Percentiles rank a stretch among this genome's conserved stretches.
Conservation (phyloP, 2,113 vertebrate genomes). For the Pleuronectes platessa region DNA sequence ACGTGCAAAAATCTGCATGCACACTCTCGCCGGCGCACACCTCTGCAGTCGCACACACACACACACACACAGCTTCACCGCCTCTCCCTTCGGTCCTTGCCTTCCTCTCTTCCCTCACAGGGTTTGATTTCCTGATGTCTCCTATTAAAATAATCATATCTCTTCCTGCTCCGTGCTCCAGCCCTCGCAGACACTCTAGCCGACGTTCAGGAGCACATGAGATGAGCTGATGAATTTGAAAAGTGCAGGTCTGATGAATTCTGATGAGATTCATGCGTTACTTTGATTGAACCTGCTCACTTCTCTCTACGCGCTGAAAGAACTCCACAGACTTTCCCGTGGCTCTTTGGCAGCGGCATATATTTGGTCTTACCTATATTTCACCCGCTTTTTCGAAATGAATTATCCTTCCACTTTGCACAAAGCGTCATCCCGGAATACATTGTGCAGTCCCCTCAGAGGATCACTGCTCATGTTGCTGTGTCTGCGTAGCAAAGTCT, state of each 20-base stretch:
- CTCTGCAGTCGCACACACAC: not conserved
- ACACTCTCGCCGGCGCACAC: not conserved
- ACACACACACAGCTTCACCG: not conserved
- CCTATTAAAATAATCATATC: conserved; percentile 52
- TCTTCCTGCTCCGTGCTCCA: conserved; percentile 44
- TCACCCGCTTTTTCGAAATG: not conserved
- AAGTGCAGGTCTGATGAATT: conserved; percentile 25
- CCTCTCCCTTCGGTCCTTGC: not conserved
- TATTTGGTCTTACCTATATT: not conserved
- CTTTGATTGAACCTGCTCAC: not conserved
- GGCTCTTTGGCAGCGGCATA: not conserved
- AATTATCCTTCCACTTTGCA: not conserved
- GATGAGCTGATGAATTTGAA: conserved; percentile 28
- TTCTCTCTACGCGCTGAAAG: not conserved
- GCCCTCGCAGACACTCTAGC: conserved; percentile 18
- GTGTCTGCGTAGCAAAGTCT: not conserved
- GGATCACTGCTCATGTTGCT: not conserved
- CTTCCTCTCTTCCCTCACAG: conserved; percentile 29
- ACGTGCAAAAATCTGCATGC: not conserved
- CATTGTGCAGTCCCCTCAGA: not conserved
- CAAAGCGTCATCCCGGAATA: too few relatives aligned
- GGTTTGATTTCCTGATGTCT: conserved; percentile 46
- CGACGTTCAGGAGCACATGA: conserved; percentile 24
- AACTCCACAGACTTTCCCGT: not conserved
- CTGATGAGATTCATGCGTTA: conserved; percentile 13